Conservation (phyloP, 2,888 invertebrate species). For the Meta bourneti region DNA sequence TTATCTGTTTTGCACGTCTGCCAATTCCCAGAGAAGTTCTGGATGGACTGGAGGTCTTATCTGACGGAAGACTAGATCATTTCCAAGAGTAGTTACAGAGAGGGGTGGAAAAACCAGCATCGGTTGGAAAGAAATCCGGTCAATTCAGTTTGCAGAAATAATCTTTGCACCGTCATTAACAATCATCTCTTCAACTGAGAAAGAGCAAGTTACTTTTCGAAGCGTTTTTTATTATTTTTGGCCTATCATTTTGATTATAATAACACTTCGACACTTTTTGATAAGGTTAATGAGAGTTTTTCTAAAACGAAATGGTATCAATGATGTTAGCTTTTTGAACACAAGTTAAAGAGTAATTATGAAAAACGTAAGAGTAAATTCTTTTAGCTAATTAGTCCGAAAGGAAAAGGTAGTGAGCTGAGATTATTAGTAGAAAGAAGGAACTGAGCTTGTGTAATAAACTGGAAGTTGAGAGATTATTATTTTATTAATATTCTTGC, state of each 20-base stretch:
- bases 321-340: neutral
- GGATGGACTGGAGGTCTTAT: slow-evolving; percentile 34
- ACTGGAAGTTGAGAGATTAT: too few species aligned
- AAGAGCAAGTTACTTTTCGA: neutral
- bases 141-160: slow-evolving; percentile 24
- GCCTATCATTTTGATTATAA: neutral
- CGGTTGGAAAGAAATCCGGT: slow-evolving; percentile 46
- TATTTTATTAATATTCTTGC: too few species aligned
- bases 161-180: slow-evolving; percentile 30
- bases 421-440: too few species aligned
- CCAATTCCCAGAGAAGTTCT: slow-evolving; percentile 54
- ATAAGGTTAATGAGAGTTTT: neutral
- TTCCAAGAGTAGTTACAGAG: slow-evolving; percentile 36
- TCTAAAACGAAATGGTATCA: neutral
- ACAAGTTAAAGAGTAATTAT: neutral
- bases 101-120: slow-evolving; percentile 7
- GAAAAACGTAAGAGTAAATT: neutral
- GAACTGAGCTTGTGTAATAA: too few species aligned
- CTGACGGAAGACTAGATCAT: slow-evolving; percentile 47
- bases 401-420: too few species aligned
- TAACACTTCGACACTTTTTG: neutral
- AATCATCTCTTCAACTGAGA: slow-evolving; percentile 20
- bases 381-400: neutral
- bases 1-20: slow-evolving; percentile 70
- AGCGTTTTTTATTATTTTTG: neutral